Conservation (phyloP, 2,888 invertebrate genomes). For the Hecatera dysodea region DNA sequence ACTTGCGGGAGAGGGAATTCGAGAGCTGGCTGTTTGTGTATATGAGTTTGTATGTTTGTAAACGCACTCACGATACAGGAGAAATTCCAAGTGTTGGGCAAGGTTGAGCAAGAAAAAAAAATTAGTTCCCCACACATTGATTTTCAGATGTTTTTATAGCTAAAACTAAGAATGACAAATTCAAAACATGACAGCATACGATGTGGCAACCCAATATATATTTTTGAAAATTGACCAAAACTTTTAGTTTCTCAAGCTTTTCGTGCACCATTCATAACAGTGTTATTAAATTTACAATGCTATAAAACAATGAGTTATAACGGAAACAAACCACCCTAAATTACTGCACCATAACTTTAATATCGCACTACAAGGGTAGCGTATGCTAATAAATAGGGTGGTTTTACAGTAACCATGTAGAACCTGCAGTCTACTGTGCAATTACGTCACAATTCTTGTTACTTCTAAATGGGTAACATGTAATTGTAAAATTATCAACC, state of each 20-base stretch:
- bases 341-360: constrained; percentile 15
- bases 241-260: no score
- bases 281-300: neutral
- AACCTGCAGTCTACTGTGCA: neutral
- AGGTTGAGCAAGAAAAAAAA: no score
- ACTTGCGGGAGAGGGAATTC: no score
- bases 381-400: constrained; percentile 14
- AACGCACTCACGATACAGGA: no score
- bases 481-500: neutral
- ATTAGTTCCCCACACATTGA: no score
- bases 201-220: neutral
- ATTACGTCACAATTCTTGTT: neutral
- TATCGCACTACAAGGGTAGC: neutral
- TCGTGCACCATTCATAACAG: no score
- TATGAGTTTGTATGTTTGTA: no score
- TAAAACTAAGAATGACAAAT: neutral
- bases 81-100: no score
- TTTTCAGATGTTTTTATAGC: neutral
- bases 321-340: neutral
- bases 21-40: no score
- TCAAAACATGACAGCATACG: neutral
- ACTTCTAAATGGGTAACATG: no score
- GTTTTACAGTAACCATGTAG: neutral
- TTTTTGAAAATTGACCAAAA: no score
- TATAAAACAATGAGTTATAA: neutral